Evolutionary conservation across 1,140 invertebrate genomes (phyloP).

Genomic region (Metaphire vulgaris): DNA sequence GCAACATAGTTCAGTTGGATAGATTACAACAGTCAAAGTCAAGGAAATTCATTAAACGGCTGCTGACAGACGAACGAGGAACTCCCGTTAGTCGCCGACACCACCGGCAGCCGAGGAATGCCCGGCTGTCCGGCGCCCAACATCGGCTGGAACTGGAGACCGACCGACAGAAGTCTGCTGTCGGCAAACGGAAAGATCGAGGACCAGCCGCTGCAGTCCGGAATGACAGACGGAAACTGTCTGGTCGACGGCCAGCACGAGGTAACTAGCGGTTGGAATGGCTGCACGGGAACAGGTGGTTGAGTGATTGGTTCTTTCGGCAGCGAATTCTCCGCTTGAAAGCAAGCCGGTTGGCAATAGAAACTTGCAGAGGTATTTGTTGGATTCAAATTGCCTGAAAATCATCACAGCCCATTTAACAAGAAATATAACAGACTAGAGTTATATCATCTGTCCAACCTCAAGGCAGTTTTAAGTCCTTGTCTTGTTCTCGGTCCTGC

Average conservation of each 20-base stretch:
- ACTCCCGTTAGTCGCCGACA: too few species aligned
- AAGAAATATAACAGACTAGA: too few species aligned
- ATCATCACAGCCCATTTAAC: too few species aligned
- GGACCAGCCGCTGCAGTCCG: not conserved
- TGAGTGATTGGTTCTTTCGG: not conserved
- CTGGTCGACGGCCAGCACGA: not conserved
- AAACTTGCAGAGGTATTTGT: too few species aligned
- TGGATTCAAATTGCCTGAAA: too few species aligned
- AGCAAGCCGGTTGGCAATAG: not conserved
- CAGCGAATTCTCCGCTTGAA: not conserved
- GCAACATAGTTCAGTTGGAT: too few species aligned
- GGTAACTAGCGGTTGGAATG: not conserved
- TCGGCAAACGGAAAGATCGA: not conserved
- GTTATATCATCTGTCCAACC: too few species aligned
- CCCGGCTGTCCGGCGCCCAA: not conserved
- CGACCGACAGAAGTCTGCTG: not conserved
- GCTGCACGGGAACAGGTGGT: not conserved
- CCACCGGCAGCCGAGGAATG: not conserved
- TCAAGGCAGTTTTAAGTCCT: too few species aligned
- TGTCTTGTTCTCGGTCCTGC: too few species aligned
- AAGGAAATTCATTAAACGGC: too few species aligned
- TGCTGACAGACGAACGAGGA: too few species aligned
- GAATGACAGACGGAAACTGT: not conserved
- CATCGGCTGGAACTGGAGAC: not conserved
- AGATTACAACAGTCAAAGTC: too few species aligned